Evolutionary conservation across 1,140 invertebrate genomes (phyloP), one percentile per base, ranked within the genome.

Genomic region (Eriosoma lanigerum): DNA sequence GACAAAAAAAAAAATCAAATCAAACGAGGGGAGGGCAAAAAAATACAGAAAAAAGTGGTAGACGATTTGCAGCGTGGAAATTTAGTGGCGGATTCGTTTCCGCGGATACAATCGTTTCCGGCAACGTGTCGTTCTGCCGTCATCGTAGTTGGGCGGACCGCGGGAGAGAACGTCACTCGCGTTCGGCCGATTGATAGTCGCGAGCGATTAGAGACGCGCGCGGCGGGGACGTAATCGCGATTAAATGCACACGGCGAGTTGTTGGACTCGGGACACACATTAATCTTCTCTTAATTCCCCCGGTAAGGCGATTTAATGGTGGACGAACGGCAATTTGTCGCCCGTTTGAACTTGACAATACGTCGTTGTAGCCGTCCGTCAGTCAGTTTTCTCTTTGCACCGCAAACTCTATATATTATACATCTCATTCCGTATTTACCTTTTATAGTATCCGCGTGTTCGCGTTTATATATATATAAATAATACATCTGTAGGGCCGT

Each of bases 221-320:
- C 26, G 72, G 72, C 50, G 73, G 29, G 21, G 29, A 44, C 26
- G 56, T 78, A 62, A 62, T 60, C 54, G n/a, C 75, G 75, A 78
- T 62, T 62, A 78, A 78, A 78, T 29, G 75, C 75, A 48, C 75
- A 62, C 73, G 52, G 29, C 50, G 38, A 78, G 24, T 38, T 21
- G 56, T 56, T 38, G 21, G 32, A 4, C 32, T n/a, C 12, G 54
- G 54, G 56, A 32, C 38, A 26, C 38, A 26, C 56, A 78, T 78
- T 78, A 78, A 78, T 78, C 75, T 78, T 78, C 75, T 12, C 56
- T 62, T 78, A 48, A 78, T 62, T 78, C 75, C 32, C 32, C 21
- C 38, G 56, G 56, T 46, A 60, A 24, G 56, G 56, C 75, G 54
- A 72, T 52, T 70, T 50, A 17, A 8, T 1, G 66, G 15, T 5